These are phyloP conservation scores for Eristalis pertinax DNA, from an alignment of 2,888 invertebrate species.

Conservation along the genomic window DNA sequence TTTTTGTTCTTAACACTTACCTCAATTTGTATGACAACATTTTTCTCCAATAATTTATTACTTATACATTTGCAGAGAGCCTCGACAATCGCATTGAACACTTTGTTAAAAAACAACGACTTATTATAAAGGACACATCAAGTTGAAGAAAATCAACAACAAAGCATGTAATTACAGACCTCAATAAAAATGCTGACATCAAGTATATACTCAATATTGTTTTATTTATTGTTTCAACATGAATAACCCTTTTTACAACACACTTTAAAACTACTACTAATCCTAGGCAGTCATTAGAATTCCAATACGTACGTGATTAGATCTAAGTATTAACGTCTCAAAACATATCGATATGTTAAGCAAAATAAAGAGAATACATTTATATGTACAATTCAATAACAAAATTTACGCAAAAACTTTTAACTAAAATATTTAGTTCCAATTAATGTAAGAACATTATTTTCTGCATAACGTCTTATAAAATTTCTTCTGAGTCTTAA, in stretches of 20 bases:
- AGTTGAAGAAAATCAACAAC: background rate
- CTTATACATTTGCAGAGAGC: constrained; percentile 84
- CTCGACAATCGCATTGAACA: constrained; percentile 90
- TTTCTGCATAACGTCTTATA: background rate
- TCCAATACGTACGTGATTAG: constrained; percentile 51
- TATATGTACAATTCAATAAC: constrained; percentile 67
- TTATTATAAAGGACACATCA: constrained; percentile 73
- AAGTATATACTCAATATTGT: constrained; percentile 15
- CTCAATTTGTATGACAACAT: too few relatives aligned
- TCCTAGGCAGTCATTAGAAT: constrained; percentile 58
- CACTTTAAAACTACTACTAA: constrained; percentile 14
- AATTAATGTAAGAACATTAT: background rate
- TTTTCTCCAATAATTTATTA: background rate
- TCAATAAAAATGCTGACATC: background rate
- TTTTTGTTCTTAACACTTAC: background rate
- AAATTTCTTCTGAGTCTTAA: constrained; percentile 5
- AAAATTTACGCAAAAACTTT: constrained; percentile 12
- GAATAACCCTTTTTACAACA: constrained; percentile 18
- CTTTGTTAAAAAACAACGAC: constrained; percentile 87
- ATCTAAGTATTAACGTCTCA: constrained; percentile 13
- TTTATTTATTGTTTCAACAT: constrained; percentile 19
- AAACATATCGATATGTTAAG: constrained; percentile 2
- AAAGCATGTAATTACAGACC: background rate
- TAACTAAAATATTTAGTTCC: background rate
- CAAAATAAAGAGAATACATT: constrained; percentile 12